Conservation (phyloP, 2,888 invertebrate genomes). For the Conus canariensis region DNA sequence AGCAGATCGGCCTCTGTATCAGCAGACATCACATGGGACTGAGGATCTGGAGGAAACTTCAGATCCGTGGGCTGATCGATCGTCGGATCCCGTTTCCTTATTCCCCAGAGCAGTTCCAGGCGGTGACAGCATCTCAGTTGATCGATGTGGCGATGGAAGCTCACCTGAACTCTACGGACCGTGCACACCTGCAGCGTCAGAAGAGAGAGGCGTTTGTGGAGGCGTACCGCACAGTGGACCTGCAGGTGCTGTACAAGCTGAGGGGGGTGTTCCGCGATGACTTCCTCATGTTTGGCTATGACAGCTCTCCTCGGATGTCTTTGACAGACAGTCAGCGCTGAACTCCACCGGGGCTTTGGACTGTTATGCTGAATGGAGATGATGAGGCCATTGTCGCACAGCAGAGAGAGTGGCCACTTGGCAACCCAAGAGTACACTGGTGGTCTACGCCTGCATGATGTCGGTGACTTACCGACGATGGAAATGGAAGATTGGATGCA, state of each 20-base stretch:
- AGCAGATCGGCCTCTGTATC: constrained; percentile 42
- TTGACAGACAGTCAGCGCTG: constrained; percentile 25
- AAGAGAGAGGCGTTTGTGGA: constrained; percentile 42
- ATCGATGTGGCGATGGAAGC: constrained; percentile 33
- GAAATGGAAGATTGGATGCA: too few species aligned
- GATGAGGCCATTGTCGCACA: not conserved
- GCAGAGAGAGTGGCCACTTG: not conserved
- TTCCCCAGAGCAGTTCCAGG: constrained; percentile 23
- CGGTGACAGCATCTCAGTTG: constrained; percentile 28
- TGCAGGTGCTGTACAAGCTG: constrained; percentile 1
- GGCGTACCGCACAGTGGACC: constrained; percentile 38
- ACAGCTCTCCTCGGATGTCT: constrained; percentile 38
- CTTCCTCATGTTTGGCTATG: constrained; percentile 47
- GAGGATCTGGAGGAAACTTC: constrained; percentile 50
- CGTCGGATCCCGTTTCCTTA: constrained; percentile 44
- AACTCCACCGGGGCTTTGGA: constrained; percentile 34
- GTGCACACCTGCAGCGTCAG: constrained; percentile 37
- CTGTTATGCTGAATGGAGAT: constrained; percentile 21
- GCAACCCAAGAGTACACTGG: too few species aligned
- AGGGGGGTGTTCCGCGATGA: constrained; percentile 34
- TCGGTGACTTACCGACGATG: too few species aligned
- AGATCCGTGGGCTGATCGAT: constrained; percentile 49
- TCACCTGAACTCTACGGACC: constrained; percentile 31
- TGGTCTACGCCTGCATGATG: too few species aligned
- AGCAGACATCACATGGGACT: constrained; percentile 43